These are phyloP conservation scores for Syrphus vitripennis DNA, from an alignment of 2,888 invertebrate genomes.

Conservation along the genomic window DNA sequence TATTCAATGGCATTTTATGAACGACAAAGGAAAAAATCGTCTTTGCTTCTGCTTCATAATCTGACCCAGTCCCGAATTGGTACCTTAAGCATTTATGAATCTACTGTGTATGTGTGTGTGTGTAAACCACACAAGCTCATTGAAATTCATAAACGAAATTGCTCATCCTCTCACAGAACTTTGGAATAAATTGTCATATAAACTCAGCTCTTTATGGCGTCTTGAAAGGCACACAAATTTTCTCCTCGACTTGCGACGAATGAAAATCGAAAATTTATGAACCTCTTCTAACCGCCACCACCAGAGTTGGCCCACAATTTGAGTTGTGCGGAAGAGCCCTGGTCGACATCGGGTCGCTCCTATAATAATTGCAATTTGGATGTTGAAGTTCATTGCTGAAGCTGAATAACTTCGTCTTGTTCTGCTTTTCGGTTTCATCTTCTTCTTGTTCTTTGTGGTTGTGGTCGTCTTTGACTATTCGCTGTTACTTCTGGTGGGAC, in stretches of 20 bases:
- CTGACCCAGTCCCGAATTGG: constrained; percentile 51
- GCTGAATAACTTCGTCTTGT: constrained; percentile 29
- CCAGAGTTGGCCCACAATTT: background rate
- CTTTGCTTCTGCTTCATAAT: constrained; percentile 8
- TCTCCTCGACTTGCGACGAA: constrained; percentile 67
- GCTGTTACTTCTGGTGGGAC: background rate
- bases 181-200: constrained; percentile 69
- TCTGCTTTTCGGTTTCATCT: constrained; percentile 7
- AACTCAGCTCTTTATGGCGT: constrained; percentile 67
- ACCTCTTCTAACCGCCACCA: constrained; percentile 29
- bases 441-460: constrained; percentile 3
- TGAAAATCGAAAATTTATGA: constrained; percentile 70
- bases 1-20: constrained; percentile 57
- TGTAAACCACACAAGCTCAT: constrained; percentile 51
- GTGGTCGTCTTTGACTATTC: constrained; percentile 5
- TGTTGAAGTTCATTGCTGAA: constrained; percentile 4
- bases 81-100: background rate
- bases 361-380: constrained; percentile 47
- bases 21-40: constrained; percentile 3
- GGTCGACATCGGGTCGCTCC: constrained; percentile 30
- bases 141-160: constrained; percentile 69
- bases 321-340: background rate
- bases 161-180: constrained; percentile 57
- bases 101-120: background rate
- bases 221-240: constrained; percentile 70